Evolutionary conservation across 2,888 invertebrate genomes (phyloP), one percentile per base, ranked within the genome.

Genomic region (Brachypterus glaber): DNA sequence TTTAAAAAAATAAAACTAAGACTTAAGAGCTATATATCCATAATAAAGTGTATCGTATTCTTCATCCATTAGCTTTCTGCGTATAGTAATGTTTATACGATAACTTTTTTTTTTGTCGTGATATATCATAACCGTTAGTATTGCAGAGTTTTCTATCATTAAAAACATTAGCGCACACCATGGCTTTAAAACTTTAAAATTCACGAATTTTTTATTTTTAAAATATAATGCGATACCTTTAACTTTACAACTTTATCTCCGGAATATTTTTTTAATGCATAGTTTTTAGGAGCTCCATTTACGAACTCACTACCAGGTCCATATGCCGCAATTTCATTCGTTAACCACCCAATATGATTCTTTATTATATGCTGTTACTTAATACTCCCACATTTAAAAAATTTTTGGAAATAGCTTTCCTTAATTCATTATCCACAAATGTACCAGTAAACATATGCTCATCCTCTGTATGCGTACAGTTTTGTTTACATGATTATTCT

Each of bases 201-300:
- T n/a, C n/a, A n/a, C n/a, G n/a, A n/a, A n/a, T n/a, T n/a, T n/a
- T n/a, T n/a, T n/a, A n/a, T n/a, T n/a, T n/a, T n/a, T n/a, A n/a
- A 44, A 4, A n/a, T n/a, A n/a, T n/a, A n/a, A n/a, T n/a, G n/a
- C n/a, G n/a, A n/a, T n/a, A 46, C 38, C 11, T 37, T 38, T 1
- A 26, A 25, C 3, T 21, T 31, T 27, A 11, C 29, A 11, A 35
- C 16, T 13, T 27, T 17, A 8, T 11, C 29, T 12, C 30, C 34
- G 2, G 33, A 16, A 18, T 18, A 40, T 8, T 55, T 48, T 12
- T 37, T 41, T 39, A 51, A 58, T 1, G 49, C 50, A 36, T 60
- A 57, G 37, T 54, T 57, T 44, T 60, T 62, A 1, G 59, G 56
- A 0, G 60, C 62, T 1, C 53, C 54, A 11, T 34, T 39, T 9